phyloP scores from a whole-genome alignment of 2,113 vertebrate species.

The Notarius lentiginosus region DNA sequence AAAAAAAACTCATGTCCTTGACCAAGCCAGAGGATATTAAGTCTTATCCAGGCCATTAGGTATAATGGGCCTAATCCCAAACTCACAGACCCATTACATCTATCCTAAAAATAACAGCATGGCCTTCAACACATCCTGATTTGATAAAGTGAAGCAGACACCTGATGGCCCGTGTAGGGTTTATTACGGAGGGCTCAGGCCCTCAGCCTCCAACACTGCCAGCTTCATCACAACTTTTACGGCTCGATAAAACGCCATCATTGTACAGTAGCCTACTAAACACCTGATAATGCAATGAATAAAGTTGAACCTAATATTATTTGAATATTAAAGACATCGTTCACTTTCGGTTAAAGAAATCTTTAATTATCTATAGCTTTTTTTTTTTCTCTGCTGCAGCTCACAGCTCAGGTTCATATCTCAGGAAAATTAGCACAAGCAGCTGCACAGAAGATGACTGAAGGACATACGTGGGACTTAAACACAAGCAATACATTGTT shows the following conservation, averaged over 20 bases:
- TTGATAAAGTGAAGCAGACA: slow-evolving; percentile 59
- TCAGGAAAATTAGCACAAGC: neutral
- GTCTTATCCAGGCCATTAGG: slow-evolving; percentile 14
- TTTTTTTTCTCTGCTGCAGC: neutral
- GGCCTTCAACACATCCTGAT: slow-evolving; percentile 57
- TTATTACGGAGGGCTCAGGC: slow-evolving; percentile 46
- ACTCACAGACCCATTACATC: slow-evolving; percentile 50
- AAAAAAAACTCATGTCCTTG: neutral
- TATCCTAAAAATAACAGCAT: slow-evolving; percentile 61
- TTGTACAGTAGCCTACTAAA: neutral
- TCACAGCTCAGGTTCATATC: neutral
- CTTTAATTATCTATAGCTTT: neutral
- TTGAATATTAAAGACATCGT: neutral
- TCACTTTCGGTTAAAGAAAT: neutral
- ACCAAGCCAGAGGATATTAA: neutral
- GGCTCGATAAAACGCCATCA: neutral
- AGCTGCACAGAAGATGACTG: slow-evolving; percentile 9
- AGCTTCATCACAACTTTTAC: neutral
- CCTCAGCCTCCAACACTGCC: slow-evolving; percentile 7
- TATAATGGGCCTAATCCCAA: slow-evolving; percentile 52
- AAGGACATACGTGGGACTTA: neutral
- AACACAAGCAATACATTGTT: slow-evolving; percentile 17
- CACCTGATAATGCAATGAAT: neutral
- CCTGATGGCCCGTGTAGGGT: slow-evolving; percentile 44
- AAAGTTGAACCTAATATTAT: neutral